Evolutionary conservation across 1,140 invertebrate genomes (phyloP).

Genomic region (Drosophila arawakana): DNA sequence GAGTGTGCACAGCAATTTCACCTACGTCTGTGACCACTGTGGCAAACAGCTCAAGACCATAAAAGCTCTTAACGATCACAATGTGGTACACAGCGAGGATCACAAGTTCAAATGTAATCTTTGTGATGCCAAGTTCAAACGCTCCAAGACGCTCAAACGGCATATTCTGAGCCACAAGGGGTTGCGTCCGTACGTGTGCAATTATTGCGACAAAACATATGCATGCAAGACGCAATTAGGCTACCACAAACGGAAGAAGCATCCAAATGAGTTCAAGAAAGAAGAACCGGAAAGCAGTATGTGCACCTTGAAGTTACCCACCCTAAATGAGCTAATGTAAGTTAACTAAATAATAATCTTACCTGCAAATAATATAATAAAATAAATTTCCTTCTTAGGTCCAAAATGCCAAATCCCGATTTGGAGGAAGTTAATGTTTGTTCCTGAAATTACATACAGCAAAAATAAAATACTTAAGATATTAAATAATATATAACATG

Average conservation of each 20-base stretch:
- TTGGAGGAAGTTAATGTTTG: no score
- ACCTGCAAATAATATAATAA: no score
- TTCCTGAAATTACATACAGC: background rate
- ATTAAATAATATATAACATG: no score
- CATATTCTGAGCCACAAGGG: constrained; percentile 85
- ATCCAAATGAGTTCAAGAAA: constrained; percentile 81
- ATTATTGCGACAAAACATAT: constrained; percentile 85
- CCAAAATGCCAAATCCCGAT: constrained; percentile 50
- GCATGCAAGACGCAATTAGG: constrained; percentile 85
- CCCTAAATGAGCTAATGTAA: constrained; percentile 66
- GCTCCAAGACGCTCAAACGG: constrained; percentile 84
- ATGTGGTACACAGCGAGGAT: constrained; percentile 85
- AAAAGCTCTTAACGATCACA: constrained; percentile 85
- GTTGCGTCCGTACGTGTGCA: constrained; percentile 84
- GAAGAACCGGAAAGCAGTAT: constrained; percentile 34
- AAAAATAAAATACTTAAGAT: background rate
- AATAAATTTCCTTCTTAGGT: constrained; percentile 26
- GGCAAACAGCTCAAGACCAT: constrained; percentile 85
- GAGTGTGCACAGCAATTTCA: constrained; percentile 84
- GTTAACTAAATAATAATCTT: background rate
- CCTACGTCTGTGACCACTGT: constrained; percentile 85
- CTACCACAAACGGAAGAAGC: constrained; percentile 85
- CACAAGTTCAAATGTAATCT: constrained; percentile 84
- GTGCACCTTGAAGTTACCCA: constrained; percentile 53
- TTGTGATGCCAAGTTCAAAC: constrained; percentile 78